phyloP scores from a whole-genome alignment of 2,113 vertebrate species.

The Oncorhynchus nerka region DNA sequence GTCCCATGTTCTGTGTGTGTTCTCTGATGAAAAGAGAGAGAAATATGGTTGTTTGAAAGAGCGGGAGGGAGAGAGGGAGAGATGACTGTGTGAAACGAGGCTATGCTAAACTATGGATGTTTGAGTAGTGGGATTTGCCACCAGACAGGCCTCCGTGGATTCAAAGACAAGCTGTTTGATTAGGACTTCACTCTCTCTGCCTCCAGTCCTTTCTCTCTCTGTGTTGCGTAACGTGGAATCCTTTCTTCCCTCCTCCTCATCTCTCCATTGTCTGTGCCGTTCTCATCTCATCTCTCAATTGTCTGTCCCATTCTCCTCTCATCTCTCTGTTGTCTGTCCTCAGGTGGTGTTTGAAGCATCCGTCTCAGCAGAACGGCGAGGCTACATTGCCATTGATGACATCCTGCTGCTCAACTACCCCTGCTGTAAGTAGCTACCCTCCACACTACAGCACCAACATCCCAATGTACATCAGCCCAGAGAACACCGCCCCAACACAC shows the following conservation, averaged over 20 bases:
- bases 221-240: background rate
- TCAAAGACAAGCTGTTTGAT: background rate
- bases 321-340: slow-evolving; percentile 26
- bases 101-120: background rate
- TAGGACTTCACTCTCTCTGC: background rate
- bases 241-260: background rate
- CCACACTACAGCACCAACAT: background rate
- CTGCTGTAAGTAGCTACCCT: slow-evolving; percentile 84
- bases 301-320: slow-evolving; percentile 74
- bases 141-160: background rate
- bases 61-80: background rate
- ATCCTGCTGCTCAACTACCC: slow-evolving; percentile 93
- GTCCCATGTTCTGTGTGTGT: background rate
- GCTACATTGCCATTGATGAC: slow-evolving; percentile 93
- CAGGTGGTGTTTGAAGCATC: slow-evolving; percentile 93
- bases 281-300: background rate
- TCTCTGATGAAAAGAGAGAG: background rate
- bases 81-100: too few relatives aligned
- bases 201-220: background rate
- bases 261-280: slow-evolving; percentile 51
- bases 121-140: background rate
- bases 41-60: background rate
- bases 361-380: slow-evolving; percentile 82
- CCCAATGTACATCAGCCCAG: slow-evolving; percentile 67
- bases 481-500: too few relatives aligned